phyloP scores from a whole-genome alignment of 2,888 invertebrate genomes.

The Sthenelais limicola region DNA sequence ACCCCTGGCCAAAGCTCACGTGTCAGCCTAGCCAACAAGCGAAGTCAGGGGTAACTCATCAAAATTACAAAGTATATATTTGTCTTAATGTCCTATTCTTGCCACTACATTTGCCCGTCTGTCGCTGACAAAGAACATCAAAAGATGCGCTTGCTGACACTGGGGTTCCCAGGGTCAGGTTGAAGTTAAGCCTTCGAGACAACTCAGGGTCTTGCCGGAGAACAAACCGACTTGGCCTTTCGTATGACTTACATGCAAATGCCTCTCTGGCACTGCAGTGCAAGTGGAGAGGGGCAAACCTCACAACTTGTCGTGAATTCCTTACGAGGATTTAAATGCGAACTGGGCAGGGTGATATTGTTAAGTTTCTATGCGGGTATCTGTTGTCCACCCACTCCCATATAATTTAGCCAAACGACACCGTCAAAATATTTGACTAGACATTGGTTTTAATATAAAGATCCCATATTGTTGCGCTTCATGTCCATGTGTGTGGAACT shows the following conservation, averaged over 20 bases:
- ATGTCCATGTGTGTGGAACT: constrained; percentile 27
- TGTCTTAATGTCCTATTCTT: constrained; percentile 37
- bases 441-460: constrained; percentile 21
- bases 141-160: constrained; percentile 33
- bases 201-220: constrained; percentile 17
- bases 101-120: constrained; percentile 37
- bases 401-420: background rate
- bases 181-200: constrained; percentile 24
- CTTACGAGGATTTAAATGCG: constrained; percentile 9
- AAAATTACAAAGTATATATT: constrained; percentile 38
- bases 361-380: constrained; percentile 22
- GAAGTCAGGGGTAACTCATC: constrained; percentile 8
- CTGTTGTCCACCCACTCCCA: constrained; percentile 21
- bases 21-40: background rate
- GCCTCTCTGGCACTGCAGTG: background rate
- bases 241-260: constrained; percentile 37
- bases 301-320: constrained; percentile 34
- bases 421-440: constrained; percentile 20
- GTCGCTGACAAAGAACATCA: constrained; percentile 35
- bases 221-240: constrained; percentile 18
- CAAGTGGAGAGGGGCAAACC: background rate
- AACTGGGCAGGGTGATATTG: constrained; percentile 13
- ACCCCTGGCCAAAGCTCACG: constrained; percentile 5
- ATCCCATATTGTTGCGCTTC: constrained; percentile 35
- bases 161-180: constrained; percentile 20